Evolutionary conservation across 2,113 vertebrate species (phyloP), one percentile per base, ranked within the genome.

Genomic region (Sinocyclocheilus maitianheensis): DNA sequence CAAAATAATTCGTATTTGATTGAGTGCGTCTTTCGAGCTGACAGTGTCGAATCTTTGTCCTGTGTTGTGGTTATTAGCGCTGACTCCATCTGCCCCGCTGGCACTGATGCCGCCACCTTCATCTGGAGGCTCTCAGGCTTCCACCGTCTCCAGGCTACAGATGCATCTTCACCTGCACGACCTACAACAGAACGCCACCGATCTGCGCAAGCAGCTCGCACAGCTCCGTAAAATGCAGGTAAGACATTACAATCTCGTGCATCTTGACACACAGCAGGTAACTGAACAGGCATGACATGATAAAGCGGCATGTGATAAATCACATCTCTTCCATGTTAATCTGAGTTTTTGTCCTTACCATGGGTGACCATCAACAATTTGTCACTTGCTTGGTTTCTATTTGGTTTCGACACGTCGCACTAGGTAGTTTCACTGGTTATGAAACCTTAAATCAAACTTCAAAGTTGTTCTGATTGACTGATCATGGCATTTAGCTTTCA

Each of bases 91-190:
- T 74, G 11, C 95, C 91, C 95, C 97, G 89, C 0, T 95, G 69
- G 95, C 95, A 81, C 90, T 95, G 92, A 96, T 96, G 95, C 95
- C 95, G 1, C 96, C 97, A 0, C 96, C 96, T 0, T 95, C 97
- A 5, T 93, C 96, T 0, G 92, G 92, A 51, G 93, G 93, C 0
- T 95, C 93, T 5, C 97, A 94, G 87, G 91, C 96, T 89, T 96
- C 96, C 3, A 93, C 96, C 13, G 88, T 96, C 88, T 95, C 93
- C 84, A 96, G 96, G 43, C 89, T 99, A 89, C 97, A 99, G 93
- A 98, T 99, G 97, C 97, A 99, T 94, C 95, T 98, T 86, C 97
- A 99, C 88, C 95, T 99, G 85, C 96, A 98, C 1, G 97, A 97
- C 90, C 94, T 99, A 87, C 97, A 99, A 92, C 97, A 96, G 89